A percentile compares a stretch with the other conserved stretches of the same genome.
phyloP scores from a whole-genome alignment of 2,888 invertebrate species.

The Diploptera punctata region DNA sequence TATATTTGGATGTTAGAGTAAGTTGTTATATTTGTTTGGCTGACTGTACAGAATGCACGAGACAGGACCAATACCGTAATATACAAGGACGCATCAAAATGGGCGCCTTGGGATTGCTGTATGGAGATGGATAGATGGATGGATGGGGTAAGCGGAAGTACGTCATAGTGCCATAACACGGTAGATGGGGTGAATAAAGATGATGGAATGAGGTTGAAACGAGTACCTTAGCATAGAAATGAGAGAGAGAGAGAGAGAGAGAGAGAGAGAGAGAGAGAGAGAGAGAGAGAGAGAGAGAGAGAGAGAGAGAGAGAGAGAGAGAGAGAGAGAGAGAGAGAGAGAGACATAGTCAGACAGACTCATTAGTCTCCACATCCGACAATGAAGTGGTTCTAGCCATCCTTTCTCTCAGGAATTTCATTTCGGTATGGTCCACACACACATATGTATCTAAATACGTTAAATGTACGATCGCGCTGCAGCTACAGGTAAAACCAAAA shows the following conservation, averaged over 20 bases:
- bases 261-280: no score
- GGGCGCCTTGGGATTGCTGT: conserved; percentile 1
- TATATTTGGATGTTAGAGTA: no score
- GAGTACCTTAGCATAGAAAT: not conserved
- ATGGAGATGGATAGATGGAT: conserved; percentile 13
- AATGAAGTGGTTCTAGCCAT: not conserved
- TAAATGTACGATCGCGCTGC: no score
- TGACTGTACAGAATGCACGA: not conserved
- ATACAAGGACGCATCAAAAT: conserved; percentile 15
- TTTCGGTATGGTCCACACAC: no score
- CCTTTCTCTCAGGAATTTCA: no score
- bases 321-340: no score
- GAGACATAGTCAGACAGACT: no score
- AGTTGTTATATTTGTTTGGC: not conserved
- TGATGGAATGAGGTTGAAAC: conserved; percentile 1
- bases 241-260: not conserved
- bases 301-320: no score
- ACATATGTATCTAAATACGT: no score
- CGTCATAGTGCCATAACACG: not conserved
- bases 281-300: no score
- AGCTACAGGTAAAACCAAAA: no score
- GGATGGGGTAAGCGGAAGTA: conserved; percentile 6
- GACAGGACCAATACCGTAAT: conserved; percentile 2
- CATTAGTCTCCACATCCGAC: not conserved
- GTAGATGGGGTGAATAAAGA: conserved; percentile 10